Evolutionary conservation across 2,797 vertebrate genomes (phyloP), one percentile per base, ranked within the genome.

Genomic region (Enteromius unitaeniatus): DNA sequence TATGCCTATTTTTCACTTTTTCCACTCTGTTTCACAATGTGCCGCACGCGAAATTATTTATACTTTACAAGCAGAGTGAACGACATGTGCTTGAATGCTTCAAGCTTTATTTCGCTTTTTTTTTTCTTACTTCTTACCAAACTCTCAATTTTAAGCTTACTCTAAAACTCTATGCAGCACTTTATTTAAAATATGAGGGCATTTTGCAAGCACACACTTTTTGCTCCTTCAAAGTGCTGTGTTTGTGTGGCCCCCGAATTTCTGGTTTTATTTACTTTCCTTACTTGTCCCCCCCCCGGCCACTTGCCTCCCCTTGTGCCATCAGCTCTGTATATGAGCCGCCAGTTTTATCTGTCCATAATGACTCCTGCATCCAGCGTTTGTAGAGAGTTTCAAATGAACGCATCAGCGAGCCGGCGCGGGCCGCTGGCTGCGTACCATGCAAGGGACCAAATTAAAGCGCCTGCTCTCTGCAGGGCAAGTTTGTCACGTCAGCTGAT

Each of bases 1-100:
- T 90, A 82, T 91, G 91, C 92, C 91, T 90, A 90, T 89, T 89
- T 89, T 85, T 79, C 83, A 90, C 86, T 92, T 92, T 92, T 88
- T 89, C 86, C 88, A 91, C 87, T 88, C 88, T 83, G 87, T 87
- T 92, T 90, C 89, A 79, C 84, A 60, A 40, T 78, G 83, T 51
- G 82, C 82, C 81, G 73, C 79, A 86, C 86, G 86, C 80, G 86
- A 84, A 87, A 89, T 76, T 81, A 78, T 81, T 81, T 62, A 75
- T 86, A 82, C 73, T 82, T 79, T 86, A 83, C 68, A 81, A 73
- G 53, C 75, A 45, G 83, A 81, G 70, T 79, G 75, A 82, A 55
- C 53, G 47, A 58, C 75, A 73, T 82, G 75, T 21, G 53, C 78
- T 76, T 73, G 31, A 79, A 28, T 65, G 73, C 68, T 58, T 9